Base-by-base conservation (phyloP, 2,797 vertebrate species). In the Rhinella marina region DNA sequence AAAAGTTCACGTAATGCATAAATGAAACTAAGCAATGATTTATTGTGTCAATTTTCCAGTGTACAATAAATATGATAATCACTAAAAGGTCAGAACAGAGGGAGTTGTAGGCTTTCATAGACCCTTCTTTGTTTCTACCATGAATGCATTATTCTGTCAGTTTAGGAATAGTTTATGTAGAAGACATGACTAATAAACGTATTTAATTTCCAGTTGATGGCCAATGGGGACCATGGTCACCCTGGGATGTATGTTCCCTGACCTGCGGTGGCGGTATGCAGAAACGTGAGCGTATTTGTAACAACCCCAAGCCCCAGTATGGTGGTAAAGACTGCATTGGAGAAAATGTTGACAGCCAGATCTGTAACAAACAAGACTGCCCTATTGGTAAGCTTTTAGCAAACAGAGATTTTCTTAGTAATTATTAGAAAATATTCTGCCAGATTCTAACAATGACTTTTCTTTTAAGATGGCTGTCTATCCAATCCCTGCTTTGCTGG, bases 181-280 rank as follows among this genome's bases (percentile, higher is more conserved):
- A 70, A 50, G 56, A 73, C 23, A 68, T 17, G 19, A 64, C 12
- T 62, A 62, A 62, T 56, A 29, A 77, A 56, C 41, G 6, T 21
- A 3, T 56, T 84, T 9, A 19, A 90, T 84, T 82, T 90, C 61
- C 81, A 99, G 98, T 99, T 90, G 95, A 98, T 90, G 98, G 98
- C 90, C 97, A 96, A 73, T 99, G 98, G 98, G 98, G 98, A 85
- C 98, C 97, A 23, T 99, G 98, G 98, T 98, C 98, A 88, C 96
- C 93, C 0, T 99, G 98, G 98, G 96, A 97, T 91, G 94, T 95
- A 90, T 99, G 98, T 91, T 96, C 96, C 41, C 94, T 97, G 89
- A 99, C 98, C 9, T 99, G 98, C 91, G 97, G 97, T 90, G 97
- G 98, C 92, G 98, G 98, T 88, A 89, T 97, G 81, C 98, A 98